Base-by-base conservation (phyloP, 2,113 vertebrate genomes). In the Callipepla squamata region DNA sequence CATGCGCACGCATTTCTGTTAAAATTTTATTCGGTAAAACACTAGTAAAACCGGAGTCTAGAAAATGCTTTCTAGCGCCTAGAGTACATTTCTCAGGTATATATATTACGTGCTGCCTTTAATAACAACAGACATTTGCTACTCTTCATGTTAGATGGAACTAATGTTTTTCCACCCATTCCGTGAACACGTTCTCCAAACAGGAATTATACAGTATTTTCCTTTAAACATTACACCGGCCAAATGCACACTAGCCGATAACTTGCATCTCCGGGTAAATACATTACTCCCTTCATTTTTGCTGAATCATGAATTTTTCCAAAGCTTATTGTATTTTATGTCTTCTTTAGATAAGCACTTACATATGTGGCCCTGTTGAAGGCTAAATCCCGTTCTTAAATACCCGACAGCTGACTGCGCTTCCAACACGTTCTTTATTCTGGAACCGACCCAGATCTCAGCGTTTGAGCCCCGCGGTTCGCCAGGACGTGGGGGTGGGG, bases 311-410 rank as follows among this genome's bases (percentile, higher is more conserved):
- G 90, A 87, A 32, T 90, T 93, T 96, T 95, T 68, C 72, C 79
- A 69, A 93, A 95, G 85, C 90, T 97, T 94, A 90, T 75, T 91
- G 34, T 96, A 96, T 91, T 95, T 95, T 94, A 96, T 87, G 48
- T 95, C 86, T 76, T 73, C 68, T 91, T 90, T 79, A 93, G 80
- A 95, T 95, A 95, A 88, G 63, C 93, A 48, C 83, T 96, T 96
- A 94, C 96, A 96, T 96, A 96, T 94, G 94, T 94, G 74, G 87
- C 92, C 73, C 65, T 20, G 94, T 78, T 53, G 90, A 95, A 88
- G 66, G n/a, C 77, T 94, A 91, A 96, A 94, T 65, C 79, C 76
- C 66, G 20, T 88, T 65, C 85, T 85, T 95, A 61, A 81, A 88
- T 44, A 82, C 42, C 13, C 66, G 94, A 92, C 87, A 89, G 57